phyloP scores from a whole-genome alignment of 2,888 invertebrate species.

The Bedellia somnulentella region DNA sequence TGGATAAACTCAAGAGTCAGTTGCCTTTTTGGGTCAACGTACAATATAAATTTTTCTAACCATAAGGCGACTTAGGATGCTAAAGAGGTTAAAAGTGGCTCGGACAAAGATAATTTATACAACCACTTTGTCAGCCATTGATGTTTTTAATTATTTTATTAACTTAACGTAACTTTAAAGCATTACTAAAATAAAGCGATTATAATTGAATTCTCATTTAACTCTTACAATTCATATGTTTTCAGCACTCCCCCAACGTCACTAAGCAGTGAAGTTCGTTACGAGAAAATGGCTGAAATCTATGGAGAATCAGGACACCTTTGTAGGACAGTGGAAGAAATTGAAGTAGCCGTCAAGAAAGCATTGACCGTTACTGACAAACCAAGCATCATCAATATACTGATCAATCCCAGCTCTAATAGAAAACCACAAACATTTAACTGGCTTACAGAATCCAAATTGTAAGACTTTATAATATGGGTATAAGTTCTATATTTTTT shows the following conservation, averaged over 20 bases:
- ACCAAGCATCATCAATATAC: conserved; percentile 87
- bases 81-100: no score
- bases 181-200: no score
- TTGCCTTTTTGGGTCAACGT: no score
- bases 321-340: conserved; percentile 75
- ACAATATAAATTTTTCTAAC: no score
- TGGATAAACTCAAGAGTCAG: no score
- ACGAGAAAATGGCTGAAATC: conserved; percentile 89
- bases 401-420: conserved; percentile 85
- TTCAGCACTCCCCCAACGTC: conserved; percentile 82
- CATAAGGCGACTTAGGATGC: no score
- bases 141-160: no score
- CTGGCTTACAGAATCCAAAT: conserved; percentile 92
- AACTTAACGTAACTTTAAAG: no score
- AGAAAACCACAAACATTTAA: conserved; percentile 88
- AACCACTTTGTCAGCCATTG: no score
- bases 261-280: conserved; percentile 75
- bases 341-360: conserved; percentile 69
- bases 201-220: no score
- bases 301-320: conserved; percentile 82
- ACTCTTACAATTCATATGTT: no score
- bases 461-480: conserved; percentile 43
- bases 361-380: conserved; percentile 70
- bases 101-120: no score
- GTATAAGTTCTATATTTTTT: conserved; percentile 9